Evolutionary conservation across 2,113 vertebrate genomes (phyloP).

Genomic region (Cisticola juncidis): DNA sequence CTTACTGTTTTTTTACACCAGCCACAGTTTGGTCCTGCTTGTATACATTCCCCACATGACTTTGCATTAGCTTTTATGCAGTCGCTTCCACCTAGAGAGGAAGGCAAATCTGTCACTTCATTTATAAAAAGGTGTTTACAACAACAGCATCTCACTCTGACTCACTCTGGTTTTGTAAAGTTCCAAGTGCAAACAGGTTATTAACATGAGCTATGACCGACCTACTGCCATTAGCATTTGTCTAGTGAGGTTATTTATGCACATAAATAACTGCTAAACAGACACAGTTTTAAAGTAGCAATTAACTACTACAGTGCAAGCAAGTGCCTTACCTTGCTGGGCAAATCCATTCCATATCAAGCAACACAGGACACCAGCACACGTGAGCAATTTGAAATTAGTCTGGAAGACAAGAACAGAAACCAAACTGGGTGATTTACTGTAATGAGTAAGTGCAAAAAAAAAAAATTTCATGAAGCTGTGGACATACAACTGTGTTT

Average conservation of each 20-base stretch:
- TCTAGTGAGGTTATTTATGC: not conserved
- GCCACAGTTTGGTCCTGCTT: slow-evolving; percentile 89
- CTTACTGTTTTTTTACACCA: slow-evolving; percentile 93
- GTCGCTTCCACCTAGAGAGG: slow-evolving; percentile 84
- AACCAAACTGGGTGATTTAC: not conserved
- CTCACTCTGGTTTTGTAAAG: not conserved
- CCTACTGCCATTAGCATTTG: not conserved
- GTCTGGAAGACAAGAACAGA: slow-evolving; percentile 77
- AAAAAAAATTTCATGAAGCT: not conserved
- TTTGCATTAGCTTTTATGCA: slow-evolving; percentile 95
- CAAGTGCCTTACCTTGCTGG: slow-evolving; percentile 84
- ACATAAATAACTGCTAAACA: not conserved
- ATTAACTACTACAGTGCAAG: not conserved
- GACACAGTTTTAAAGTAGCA: not conserved
- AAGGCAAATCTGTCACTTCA: not conserved
- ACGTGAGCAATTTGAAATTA: slow-evolving; percentile 74
- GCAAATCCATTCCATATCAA: slow-evolving; percentile 72
- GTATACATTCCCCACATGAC: slow-evolving; percentile 97
- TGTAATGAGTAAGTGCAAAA: not conserved
- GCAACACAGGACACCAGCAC: slow-evolving; percentile 70
- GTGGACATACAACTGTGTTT: not conserved
- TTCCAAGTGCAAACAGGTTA: not conserved
- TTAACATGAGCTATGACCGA: too few relatives aligned
- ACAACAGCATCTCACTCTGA: not conserved
- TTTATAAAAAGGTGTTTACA: not conserved